These are phyloP conservation scores for Drosophila murphyi DNA, from an alignment of 1,140 invertebrate genomes.

Conservation along the genomic window DNA sequence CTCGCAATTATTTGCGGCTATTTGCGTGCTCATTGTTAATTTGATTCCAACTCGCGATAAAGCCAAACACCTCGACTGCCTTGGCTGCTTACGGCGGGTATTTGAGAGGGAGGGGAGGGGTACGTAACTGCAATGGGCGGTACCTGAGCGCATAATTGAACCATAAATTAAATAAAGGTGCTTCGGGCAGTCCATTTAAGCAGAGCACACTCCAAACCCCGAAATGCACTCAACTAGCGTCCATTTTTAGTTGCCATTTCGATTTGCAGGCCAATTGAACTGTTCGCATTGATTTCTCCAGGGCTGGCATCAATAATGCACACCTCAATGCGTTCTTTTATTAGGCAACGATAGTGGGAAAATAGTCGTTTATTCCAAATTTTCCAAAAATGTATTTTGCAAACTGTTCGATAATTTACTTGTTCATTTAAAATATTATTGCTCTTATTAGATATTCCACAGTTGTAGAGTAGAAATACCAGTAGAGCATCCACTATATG, in stretches of 20 bases:
- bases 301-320: conserved; percentile 35
- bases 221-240: conserved; percentile 49
- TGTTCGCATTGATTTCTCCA: conserved; percentile 23
- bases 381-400: neutral
- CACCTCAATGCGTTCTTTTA: conserved; percentile 11
- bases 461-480: too few relatives aligned
- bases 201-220: conserved; percentile 15
- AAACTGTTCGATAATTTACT: conserved; percentile 1
- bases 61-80: conserved; percentile 53
- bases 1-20: conserved; percentile 64
- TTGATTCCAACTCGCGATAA: conserved; percentile 69
- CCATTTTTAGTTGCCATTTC: conserved; percentile 39
- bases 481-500: neutral
- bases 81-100: neutral
- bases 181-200: conserved; percentile 3
- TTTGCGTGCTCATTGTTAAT: conserved; percentile 80
- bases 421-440: neutral
- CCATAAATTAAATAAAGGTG: conserved; percentile 72
- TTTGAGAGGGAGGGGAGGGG: neutral
- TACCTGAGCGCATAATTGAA: conserved; percentile 68
- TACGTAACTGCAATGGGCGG: conserved; percentile 29
- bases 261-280: conserved; percentile 33
- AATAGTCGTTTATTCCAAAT: neutral
- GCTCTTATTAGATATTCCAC: too few relatives aligned
- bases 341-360: neutral